phyloP scores from a whole-genome alignment of 2,113 vertebrate species.

The Zosterops borbonicus region DNA sequence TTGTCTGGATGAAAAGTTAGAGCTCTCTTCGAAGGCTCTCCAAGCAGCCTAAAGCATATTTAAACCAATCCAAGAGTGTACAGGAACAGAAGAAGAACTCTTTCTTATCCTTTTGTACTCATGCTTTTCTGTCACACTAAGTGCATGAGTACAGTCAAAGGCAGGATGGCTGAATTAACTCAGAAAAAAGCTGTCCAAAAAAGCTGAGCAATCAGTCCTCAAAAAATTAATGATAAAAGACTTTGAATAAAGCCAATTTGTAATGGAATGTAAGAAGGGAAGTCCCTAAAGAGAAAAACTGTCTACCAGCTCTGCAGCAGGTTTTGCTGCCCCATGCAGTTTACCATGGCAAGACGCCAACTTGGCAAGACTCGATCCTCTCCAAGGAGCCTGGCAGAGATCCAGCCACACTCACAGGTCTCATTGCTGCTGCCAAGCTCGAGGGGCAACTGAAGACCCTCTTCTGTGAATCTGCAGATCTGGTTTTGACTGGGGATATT shows the following conservation, averaged over 20 bases:
- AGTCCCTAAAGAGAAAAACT: slow-evolving; percentile 57
- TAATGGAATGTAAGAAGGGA: slow-evolving; percentile 60
- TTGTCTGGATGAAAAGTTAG: not conserved
- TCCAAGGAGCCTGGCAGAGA: not conserved
- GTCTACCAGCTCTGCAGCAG: slow-evolving; percentile 57
- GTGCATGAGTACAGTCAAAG: not conserved
- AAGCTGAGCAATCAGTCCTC: slow-evolving; percentile 59
- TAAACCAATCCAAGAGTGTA: not conserved
- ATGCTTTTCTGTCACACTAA: not conserved
- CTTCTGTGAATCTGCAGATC: not conserved
- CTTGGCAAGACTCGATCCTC: not conserved
- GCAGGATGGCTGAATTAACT: slow-evolving; percentile 1
- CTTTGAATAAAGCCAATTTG: slow-evolving; percentile 60
- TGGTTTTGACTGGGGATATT: not conserved
- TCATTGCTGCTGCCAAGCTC: not conserved
- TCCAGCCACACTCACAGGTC: slow-evolving; percentile 19
- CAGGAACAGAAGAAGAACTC: not conserved
- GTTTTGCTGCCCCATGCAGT: slow-evolving; percentile 62
- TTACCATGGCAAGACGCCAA: slow-evolving; percentile 43
- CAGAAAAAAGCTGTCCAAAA: slow-evolving; percentile 39
- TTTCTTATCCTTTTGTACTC: not conserved
- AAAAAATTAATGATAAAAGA: slow-evolving; percentile 62
- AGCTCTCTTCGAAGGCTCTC: not conserved
- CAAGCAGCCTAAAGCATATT: not conserved
- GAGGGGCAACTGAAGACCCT: not conserved